Conservation (phyloP, 2,797 vertebrate genomes). For the Novumbra hubbsi region DNA sequence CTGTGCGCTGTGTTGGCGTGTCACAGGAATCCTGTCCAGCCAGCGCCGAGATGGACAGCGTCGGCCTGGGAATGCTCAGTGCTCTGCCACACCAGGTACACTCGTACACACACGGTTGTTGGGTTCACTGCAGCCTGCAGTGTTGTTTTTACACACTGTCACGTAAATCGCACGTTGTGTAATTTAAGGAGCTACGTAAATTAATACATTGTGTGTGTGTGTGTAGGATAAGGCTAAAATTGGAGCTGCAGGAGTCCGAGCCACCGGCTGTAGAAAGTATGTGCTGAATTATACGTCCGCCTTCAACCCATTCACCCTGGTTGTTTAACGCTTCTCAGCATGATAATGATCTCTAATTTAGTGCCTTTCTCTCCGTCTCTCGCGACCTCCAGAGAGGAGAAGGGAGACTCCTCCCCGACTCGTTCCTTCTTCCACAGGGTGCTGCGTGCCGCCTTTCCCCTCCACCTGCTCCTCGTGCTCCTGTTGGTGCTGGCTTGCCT, state of each 20-base stretch:
- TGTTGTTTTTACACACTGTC: neutral
- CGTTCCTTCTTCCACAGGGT: constrained; percentile 82
- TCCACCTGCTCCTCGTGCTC: constrained; percentile 84
- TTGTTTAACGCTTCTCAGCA: neutral
- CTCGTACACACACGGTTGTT: neutral
- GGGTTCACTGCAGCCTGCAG: neutral
- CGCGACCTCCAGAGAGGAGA: constrained; percentile 57
- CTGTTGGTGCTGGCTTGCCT: constrained; percentile 84
- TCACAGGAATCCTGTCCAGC: constrained; percentile 41
- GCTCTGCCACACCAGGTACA: constrained; percentile 43
- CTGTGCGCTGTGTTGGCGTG: constrained; percentile 17
- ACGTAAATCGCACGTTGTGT: neutral
- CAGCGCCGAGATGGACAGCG: constrained; percentile 36
- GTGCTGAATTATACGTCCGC: neutral
- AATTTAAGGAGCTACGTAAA: neutral
- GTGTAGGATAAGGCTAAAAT: constrained; percentile 36
- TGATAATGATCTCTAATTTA: neutral
- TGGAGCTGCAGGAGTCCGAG: constrained; percentile 15
- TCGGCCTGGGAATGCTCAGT: constrained; percentile 13
- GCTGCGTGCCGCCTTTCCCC: constrained; percentile 80
- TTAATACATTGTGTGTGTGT: constrained; percentile 9
- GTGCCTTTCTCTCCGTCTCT: neutral
- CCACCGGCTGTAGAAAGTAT: constrained; percentile 45
- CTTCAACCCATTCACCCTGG: neutral
- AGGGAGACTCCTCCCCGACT: constrained; percentile 39